Evolutionary conservation across 2,888 invertebrate genomes (phyloP).

Genomic region (Spisula solida): DNA sequence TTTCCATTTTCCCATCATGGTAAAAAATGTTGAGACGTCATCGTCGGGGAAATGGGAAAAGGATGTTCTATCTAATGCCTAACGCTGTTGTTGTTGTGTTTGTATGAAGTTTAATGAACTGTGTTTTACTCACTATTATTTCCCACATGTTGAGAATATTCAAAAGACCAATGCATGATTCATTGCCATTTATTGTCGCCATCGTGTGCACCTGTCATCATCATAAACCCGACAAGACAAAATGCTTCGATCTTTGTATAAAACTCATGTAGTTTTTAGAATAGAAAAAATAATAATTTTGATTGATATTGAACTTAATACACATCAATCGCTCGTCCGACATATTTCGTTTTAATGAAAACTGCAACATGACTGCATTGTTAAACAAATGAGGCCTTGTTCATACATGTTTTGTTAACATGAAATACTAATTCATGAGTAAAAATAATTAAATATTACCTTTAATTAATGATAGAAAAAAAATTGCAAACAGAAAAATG

Average conservation of each 20-base stretch:
- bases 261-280: constrained; percentile 7
- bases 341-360: background rate
- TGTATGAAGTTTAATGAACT: constrained; percentile 4
- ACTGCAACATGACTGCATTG: constrained; percentile 1
- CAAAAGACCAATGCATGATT: constrained; percentile 13
- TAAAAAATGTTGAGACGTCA: constrained; percentile 5
- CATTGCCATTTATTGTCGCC: background rate
- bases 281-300: background rate
- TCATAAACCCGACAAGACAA: background rate
- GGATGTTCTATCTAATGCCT: background rate
- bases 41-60: constrained; percentile 19
- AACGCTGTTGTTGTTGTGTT: background rate
- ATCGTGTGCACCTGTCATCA: constrained; percentile 19
- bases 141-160: background rate
- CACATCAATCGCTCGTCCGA: background rate
- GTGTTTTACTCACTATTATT: background rate
- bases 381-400: background rate
- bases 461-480: background rate
- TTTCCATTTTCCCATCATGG: constrained; percentile 17
- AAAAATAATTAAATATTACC: background rate
- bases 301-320: no score
- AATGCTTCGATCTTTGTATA: background rate
- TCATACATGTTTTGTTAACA: background rate
- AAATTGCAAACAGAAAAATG: background rate
- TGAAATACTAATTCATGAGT: constrained; percentile 14